Conservation (phyloP, 2,113 vertebrate species). For the Clinocottus analis region DNA sequence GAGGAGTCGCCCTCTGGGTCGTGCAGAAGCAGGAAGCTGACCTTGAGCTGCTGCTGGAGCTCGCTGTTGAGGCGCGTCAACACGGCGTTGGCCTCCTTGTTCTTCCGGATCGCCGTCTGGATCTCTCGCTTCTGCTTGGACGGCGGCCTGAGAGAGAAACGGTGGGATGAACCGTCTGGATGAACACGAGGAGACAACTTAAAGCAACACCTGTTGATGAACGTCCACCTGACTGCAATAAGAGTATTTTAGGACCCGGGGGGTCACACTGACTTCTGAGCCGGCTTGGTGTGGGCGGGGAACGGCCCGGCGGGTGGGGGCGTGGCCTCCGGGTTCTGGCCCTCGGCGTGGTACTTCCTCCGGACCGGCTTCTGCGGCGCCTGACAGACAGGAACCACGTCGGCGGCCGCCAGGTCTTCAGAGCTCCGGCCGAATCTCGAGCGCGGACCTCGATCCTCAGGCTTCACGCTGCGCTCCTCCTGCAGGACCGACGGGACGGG, state of each 20-base stretch:
- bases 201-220: neutral
- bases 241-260: neutral
- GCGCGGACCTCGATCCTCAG: slow-evolving; percentile 78
- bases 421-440: slow-evolving; percentile 77
- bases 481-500: slow-evolving; percentile 81
- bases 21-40: slow-evolving; percentile 69
- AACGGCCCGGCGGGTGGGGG: slow-evolving; percentile 63
- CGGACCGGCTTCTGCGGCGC: slow-evolving; percentile 91
- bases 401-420: slow-evolving; percentile 81
- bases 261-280: slow-evolving; percentile 86
- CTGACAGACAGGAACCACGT: slow-evolving; percentile 77
- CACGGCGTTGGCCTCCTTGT: slow-evolving; percentile 95
- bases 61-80: slow-evolving; percentile 95
- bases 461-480: slow-evolving; percentile 84
- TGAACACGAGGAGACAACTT: neutral
- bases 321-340: slow-evolving; percentile 82
- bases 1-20: too few species aligned
- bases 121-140: slow-evolving; percentile 94
- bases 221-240: neutral
- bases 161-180: neutral
- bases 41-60: slow-evolving; percentile 98
- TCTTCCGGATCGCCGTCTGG: slow-evolving; percentile 95
- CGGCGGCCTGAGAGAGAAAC: slow-evolving; percentile 83
- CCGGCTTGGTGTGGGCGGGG: slow-evolving; percentile 82
- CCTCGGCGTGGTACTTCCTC: slow-evolving; percentile 89